Conservation (phyloP, 2,888 invertebrate genomes). For the Slavum lentiscoides region DNA sequence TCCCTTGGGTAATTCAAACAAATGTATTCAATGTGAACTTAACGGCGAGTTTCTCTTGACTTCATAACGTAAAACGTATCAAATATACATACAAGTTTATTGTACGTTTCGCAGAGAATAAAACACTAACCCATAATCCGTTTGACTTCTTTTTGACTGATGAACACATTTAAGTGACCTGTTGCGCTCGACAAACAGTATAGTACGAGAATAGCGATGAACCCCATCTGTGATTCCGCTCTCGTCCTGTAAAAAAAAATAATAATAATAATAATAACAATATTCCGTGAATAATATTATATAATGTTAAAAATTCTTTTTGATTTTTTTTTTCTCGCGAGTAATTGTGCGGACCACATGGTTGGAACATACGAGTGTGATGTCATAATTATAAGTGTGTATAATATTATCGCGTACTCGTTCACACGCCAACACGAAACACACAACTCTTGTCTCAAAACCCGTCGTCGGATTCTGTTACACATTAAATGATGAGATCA, state of each 20-base stretch:
- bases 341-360: constrained; percentile 31
- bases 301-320: not conserved
- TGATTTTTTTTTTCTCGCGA: constrained; percentile 5
- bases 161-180: constrained; percentile 77
- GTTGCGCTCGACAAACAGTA: constrained; percentile 45
- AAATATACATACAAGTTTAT: not conserved
- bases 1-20: not conserved
- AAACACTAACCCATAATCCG: constrained; percentile 73
- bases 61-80: not conserved
- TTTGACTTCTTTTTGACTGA: constrained; percentile 78
- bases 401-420: not conserved
- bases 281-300: not conserved
- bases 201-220: constrained; percentile 24
- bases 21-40: not conserved
- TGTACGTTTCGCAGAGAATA: not conserved
- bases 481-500: constrained; percentile 23
- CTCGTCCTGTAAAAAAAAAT: constrained; percentile 19
- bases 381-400: constrained; percentile 19
- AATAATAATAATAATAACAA: constrained; percentile 4
- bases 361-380: constrained; percentile 10
- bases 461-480: not conserved
- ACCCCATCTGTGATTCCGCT: constrained; percentile 32
- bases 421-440: constrained; percentile 31
- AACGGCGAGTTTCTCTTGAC: not conserved
- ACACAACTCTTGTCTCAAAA: constrained; percentile 6